Conservation (phyloP, 2,113 vertebrate genomes). For the Callorhinus ursinus region DNA sequence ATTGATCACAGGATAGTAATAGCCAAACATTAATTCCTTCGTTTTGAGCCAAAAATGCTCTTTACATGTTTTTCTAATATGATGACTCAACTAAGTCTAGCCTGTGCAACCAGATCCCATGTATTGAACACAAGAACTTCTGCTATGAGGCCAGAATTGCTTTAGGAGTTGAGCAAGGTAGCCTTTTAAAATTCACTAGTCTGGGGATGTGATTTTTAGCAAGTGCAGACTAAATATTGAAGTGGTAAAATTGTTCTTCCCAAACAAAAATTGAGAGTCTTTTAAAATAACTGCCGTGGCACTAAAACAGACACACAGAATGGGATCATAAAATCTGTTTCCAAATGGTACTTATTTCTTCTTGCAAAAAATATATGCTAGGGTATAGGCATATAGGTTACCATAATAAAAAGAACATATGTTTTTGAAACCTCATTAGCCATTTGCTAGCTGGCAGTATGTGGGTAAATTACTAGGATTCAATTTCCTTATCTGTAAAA, state of each 20-base stretch:
- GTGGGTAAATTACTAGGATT: neutral
- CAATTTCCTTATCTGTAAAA: slow-evolving; percentile 2
- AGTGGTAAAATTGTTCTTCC: neutral
- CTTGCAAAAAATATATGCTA: neutral
- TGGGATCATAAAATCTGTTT: neutral
- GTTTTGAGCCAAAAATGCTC: slow-evolving; percentile 47
- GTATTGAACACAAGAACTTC: neutral
- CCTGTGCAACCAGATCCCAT: neutral
- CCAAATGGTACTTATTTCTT: neutral
- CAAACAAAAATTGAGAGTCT: slow-evolving; percentile 52
- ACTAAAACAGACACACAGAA: slow-evolving; percentile 11
- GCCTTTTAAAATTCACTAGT: slow-evolving; percentile 38
- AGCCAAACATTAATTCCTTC: slow-evolving; percentile 43
- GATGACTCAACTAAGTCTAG: slow-evolving; percentile 41
- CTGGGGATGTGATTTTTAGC: slow-evolving; percentile 3
- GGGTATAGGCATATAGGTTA: neutral
- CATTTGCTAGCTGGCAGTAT: neutral
- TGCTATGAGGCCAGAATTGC: neutral
- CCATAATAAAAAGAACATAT: neutral
- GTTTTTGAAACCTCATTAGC: neutral
- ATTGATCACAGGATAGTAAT: slow-evolving; percentile 16
- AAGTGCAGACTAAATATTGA: slow-evolving; percentile 11
- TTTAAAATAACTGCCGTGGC: neutral
- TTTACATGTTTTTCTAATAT: slow-evolving; percentile 34
- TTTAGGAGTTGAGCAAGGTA: neutral